Conservation (phyloP, 2,888 invertebrate species). For the Platycheirus rosarum region DNA sequence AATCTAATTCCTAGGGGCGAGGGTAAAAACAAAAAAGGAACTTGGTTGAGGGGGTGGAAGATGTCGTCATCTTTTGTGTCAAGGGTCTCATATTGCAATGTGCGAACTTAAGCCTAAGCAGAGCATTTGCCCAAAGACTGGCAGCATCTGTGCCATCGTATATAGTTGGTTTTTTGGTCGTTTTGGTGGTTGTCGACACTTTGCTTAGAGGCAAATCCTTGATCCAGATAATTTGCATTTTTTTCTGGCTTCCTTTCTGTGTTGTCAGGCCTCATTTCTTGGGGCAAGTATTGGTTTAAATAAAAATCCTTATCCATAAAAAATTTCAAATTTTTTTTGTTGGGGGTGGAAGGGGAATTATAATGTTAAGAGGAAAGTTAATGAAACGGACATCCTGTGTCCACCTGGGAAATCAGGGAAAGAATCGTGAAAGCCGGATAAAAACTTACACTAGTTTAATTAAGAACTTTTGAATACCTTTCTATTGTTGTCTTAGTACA, state of each 20-base stretch:
- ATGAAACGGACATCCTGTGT: too few species aligned
- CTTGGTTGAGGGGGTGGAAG: neutral
- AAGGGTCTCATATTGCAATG: constrained; percentile 72
- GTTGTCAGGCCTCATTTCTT: constrained; percentile 1
- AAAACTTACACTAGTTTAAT: too few species aligned
- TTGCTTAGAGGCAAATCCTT: constrained; percentile 62
- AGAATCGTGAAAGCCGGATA: too few species aligned
- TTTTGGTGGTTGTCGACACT: constrained; percentile 51
- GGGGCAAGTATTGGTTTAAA: neutral
- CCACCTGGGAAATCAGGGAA: too few species aligned
- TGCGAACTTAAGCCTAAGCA: constrained; percentile 65
- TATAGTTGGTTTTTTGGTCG: constrained; percentile 42
- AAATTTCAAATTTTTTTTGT: too few species aligned
- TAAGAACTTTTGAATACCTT: too few species aligned
- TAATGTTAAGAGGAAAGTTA: too few species aligned
- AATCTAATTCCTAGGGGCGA: constrained; percentile 4
- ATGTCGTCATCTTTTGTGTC: constrained; percentile 64
- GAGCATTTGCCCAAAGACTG: constrained; percentile 22
- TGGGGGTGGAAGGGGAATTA: too few species aligned
- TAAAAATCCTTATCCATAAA: constrained; percentile 9
- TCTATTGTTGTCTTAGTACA: too few species aligned
- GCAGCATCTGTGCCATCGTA: constrained; percentile 32
- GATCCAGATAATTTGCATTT: constrained; percentile 62
- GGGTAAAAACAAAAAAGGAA: too few species aligned
- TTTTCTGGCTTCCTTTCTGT: constrained; percentile 11